Conservation (phyloP, 1,140 invertebrate genomes). For the Spodoptera litura region DNA sequence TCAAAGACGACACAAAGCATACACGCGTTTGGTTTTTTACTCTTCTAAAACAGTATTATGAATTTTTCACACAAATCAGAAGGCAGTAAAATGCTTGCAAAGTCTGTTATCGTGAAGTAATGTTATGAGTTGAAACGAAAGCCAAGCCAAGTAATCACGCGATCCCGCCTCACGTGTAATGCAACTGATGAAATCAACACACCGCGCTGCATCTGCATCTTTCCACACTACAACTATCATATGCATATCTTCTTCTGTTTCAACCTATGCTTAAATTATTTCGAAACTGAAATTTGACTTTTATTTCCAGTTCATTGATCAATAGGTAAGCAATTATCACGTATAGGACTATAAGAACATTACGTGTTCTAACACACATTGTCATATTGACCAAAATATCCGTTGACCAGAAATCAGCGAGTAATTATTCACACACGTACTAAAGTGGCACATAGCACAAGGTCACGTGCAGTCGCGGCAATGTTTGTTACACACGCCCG, state of each 20-base stretch:
- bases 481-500: slow-evolving; percentile 65
- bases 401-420: slow-evolving; percentile 8
- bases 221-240: no score
- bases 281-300: no score
- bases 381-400: not conserved
- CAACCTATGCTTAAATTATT: no score
- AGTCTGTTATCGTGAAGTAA: slow-evolving; percentile 38
- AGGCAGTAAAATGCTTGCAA: slow-evolving; percentile 31
- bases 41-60: not conserved
- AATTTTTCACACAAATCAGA: slow-evolving; percentile 32
- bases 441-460: slow-evolving; percentile 53
- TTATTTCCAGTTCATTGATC: no score
- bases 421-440: not conserved
- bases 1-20: not conserved
- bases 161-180: slow-evolving; percentile 21
- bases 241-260: not conserved
- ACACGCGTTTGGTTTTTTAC: slow-evolving; percentile 1
- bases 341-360: not conserved
- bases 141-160: slow-evolving; percentile 40
- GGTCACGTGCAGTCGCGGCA: slow-evolving; percentile 62
- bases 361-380: no score
- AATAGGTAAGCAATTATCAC: not conserved
- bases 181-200: slow-evolving; percentile 14
- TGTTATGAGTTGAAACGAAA: slow-evolving; percentile 43
- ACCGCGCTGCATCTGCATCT: not conserved